phyloP scores from a whole-genome alignment of 2,888 invertebrate genomes.

The Coecobrya sp. region DNA sequence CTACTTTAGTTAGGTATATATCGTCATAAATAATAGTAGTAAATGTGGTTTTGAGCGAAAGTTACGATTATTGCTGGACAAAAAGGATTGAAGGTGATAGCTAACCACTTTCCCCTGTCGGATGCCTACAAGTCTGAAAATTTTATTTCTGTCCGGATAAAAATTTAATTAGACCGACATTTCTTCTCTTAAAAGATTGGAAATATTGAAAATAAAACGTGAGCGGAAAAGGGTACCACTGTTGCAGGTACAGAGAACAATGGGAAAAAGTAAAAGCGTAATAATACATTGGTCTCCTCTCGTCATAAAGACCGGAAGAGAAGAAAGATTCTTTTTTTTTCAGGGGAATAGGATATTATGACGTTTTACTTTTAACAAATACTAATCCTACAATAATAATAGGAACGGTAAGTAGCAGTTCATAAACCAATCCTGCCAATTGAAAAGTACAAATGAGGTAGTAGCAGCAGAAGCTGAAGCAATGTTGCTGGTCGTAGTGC shows the following conservation, averaged over 20 bases:
- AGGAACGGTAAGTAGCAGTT: neutral
- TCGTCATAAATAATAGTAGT: neutral
- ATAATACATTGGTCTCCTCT: too few species aligned
- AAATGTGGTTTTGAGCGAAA: constrained; percentile 1
- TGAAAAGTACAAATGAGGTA: constrained; percentile 8
- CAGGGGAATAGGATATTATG: neutral
- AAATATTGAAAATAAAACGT: too few species aligned
- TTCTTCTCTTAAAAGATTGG: too few species aligned
- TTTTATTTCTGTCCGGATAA: too few species aligned
- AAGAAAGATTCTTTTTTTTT: neutral
- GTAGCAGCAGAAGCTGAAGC: neutral
- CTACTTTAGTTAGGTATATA: neutral
- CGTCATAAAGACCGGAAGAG: too few species aligned
- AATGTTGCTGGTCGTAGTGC: constrained; percentile 21
- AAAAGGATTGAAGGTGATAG: too few species aligned
- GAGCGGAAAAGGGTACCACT: too few species aligned
- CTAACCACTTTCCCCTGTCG: too few species aligned
- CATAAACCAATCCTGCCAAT: constrained; percentile 27
- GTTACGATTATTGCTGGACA: neutral
- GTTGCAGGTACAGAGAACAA: too few species aligned
- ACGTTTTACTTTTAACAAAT: neutral
- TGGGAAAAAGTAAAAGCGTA: too few species aligned
- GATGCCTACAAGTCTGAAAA: too few species aligned
- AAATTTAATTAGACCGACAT: too few species aligned
- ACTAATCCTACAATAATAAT: neutral